Base-by-base conservation (phyloP, 2,888 invertebrate species). In the Lycophotia porphyrea region DNA sequence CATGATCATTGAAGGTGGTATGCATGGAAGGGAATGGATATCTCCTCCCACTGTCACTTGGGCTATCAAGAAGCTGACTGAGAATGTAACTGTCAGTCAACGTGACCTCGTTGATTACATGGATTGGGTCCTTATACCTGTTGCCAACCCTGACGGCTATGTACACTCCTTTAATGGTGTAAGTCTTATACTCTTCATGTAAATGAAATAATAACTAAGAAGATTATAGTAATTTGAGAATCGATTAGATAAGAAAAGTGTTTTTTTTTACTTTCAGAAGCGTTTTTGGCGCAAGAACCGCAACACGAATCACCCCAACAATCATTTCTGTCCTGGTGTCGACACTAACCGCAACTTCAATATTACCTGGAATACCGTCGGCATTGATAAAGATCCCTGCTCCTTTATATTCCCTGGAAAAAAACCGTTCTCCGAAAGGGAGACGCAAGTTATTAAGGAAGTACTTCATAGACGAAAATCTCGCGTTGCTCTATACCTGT, bases 321-420 rank as follows among this genome's bases (percentile, higher is more conserved):
- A 92, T 49, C 5, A 88, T 0, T n/a, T 18, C 3, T 98, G 98
- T 85, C 93, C 93, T 9, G 98, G 98, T 9, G 97, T 97, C 0
- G 98, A 98, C 89, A 97, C 97, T 0, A 98, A 98, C 92, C 95
- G 98, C 3, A 98, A 98, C 93, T 98, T 97, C 88, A 97, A 97
- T 76, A 97, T 97, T 88, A 95, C 97, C 78, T 98, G 98, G 98
- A 66, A 44, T 91, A 91, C 68, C 2, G 42, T 3, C 1, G 64
- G 9, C 4, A 36, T 44, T 15, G 24, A 15, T 0, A 8, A 0
- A 5, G 5, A 27, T 5, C 97, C 97, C 5, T 98, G 98, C 89
- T 82, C 92, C 0, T 97, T 97, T 0, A 97, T 92, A 1, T 98
- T 94, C 91, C 96, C 97, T 1, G 98, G 98, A 0, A 92, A 93